phyloP scores from a whole-genome alignment of 2,797 vertebrate genomes.

The Chromobotia macracanthus region DNA sequence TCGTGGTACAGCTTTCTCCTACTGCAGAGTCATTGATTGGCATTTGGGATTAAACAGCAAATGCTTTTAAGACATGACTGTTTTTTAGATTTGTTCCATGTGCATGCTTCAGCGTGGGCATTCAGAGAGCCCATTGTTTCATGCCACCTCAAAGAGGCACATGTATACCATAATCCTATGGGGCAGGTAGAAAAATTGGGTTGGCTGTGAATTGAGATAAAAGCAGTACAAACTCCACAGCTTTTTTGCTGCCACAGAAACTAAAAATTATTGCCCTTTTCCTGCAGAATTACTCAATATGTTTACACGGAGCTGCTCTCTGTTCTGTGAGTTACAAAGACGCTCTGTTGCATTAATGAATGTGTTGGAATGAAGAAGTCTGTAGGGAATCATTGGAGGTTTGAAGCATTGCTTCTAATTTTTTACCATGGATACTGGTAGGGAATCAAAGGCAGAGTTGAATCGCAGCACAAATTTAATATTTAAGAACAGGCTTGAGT shows the following conservation, averaged over 20 bases:
- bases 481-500: constrained; percentile 5
- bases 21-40: constrained; percentile 39
- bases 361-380: constrained; percentile 57
- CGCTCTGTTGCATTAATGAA: constrained; percentile 72
- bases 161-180: constrained; percentile 40
- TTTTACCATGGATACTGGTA: constrained; percentile 25
- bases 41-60: constrained; percentile 12
- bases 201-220: constrained; percentile 61
- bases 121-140: constrained; percentile 13
- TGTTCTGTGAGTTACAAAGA: constrained; percentile 62
- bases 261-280: no score
- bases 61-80: constrained; percentile 6
- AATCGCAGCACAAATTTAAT: constrained; percentile 50
- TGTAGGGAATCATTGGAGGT: constrained; percentile 64
- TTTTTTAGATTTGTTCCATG: constrained; percentile 10
- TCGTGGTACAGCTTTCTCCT: background rate
- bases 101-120: background rate
- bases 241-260: no score
- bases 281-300: constrained; percentile 68
- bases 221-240: constrained; percentile 49
- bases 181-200: constrained; percentile 60
- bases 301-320: constrained; percentile 51
- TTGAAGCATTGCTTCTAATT: constrained; percentile 54
- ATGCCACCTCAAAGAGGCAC: constrained; percentile 37
- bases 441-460: constrained; percentile 60